A percentile compares a stretch with the other conserved stretches of the same genome.
Evolutionary conservation across 1,140 invertebrate genomes (phyloP).

Genomic region (Ooceraea biroi): DNA sequence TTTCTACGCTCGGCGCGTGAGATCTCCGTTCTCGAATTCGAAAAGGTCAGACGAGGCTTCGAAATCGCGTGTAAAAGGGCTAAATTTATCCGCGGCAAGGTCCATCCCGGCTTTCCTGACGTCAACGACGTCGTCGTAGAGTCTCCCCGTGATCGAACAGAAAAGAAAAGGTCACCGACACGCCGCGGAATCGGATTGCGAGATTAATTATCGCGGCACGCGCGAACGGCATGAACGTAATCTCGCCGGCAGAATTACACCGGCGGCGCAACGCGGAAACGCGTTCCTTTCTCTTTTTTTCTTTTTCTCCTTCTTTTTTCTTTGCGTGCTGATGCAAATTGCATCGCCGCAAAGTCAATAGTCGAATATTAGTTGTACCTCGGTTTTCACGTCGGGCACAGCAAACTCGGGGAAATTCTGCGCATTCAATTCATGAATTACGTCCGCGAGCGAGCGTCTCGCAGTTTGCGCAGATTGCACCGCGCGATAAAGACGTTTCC

Average conservation of each 20-base stretch:
- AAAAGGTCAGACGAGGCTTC: constrained; percentile 53
- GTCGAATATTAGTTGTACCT: neutral
- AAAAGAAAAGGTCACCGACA: constrained; percentile 35
- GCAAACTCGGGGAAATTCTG: neutral
- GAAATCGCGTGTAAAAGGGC: constrained; percentile 48
- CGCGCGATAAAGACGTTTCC: neutral
- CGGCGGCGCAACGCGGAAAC: neutral
- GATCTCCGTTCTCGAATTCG: constrained; percentile 27
- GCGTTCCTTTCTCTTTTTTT: constrained; percentile 2
- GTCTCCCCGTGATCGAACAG: neutral
- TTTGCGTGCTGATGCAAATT: constrained; percentile 9
- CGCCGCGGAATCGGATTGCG: constrained; percentile 3
- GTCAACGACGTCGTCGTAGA: neutral
- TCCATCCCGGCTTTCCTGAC: neutral
- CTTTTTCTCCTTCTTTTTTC: neutral
- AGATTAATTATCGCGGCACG: constrained; percentile 3
- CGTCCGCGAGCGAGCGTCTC: neutral
- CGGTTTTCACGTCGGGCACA: constrained; percentile 11
- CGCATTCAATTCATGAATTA: neutral
- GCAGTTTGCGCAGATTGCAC: neutral
- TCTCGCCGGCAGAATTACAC: constrained; percentile 40
- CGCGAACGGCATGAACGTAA: neutral
- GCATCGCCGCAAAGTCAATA: neutral
- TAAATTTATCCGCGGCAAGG: constrained; percentile 44
- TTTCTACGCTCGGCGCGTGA: neutral